Evolutionary conservation across 2,888 invertebrate genomes (phyloP).

Genomic region (Watsonalla cultraria): DNA sequence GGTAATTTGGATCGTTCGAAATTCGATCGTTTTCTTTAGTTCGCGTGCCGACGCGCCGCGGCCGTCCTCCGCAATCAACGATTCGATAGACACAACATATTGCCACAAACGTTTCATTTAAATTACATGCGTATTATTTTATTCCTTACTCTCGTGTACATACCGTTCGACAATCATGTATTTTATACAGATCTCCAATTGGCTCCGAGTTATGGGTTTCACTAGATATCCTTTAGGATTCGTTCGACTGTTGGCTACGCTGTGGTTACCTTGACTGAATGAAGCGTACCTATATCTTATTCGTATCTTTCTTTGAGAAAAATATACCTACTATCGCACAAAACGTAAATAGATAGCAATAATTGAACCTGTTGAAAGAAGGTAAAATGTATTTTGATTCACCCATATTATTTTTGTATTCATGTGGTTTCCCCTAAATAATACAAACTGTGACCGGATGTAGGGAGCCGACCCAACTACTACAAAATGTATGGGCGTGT

Average conservation of each 20-base stretch:
- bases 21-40: conserved; percentile 38
- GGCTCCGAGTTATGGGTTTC: background rate
- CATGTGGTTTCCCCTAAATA: conserved; percentile 25
- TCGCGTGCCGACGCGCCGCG: conserved; percentile 49
- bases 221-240: background rate
- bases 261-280: too few species aligned
- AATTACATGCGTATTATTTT: conserved; percentile 40
- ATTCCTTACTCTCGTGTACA: conserved; percentile 6
- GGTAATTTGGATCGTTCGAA: conserved; percentile 42
- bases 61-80: conserved; percentile 51
- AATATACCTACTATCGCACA: too few species aligned
- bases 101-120: conserved; percentile 31
- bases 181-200: background rate
- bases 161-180: conserved; percentile 9
- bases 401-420: background rate
- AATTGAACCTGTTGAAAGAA: too few species aligned
- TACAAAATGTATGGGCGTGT: conserved; percentile 73
- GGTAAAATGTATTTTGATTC: too few species aligned
- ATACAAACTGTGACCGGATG: conserved; percentile 43
- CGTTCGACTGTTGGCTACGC: background rate
- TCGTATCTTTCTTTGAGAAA: too few species aligned
- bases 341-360: too few species aligned
- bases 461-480: conserved; percentile 46
- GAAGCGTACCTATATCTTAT: too few species aligned
- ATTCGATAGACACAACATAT: conserved; percentile 49